A percentile compares a stretch with the other conserved stretches of the same genome.
Evolutionary conservation across 2,888 invertebrate genomes (phyloP).

Genomic region (Hirtodrosophila confusa): DNA sequence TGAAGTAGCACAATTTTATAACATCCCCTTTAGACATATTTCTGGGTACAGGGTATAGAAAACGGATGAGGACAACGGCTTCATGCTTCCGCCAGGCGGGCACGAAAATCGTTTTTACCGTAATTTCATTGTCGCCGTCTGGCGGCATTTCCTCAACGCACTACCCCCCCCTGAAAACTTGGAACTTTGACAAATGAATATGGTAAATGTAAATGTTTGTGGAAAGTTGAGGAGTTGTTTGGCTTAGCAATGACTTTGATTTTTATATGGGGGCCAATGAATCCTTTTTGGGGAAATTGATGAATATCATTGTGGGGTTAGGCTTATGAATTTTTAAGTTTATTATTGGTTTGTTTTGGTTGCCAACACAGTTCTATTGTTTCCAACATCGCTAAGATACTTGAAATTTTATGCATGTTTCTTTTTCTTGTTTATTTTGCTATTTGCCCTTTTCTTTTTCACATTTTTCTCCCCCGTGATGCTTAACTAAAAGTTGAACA

Average conservation of each 20-base stretch:
- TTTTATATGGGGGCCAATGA: conserved; percentile 17
- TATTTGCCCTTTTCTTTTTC: neutral
- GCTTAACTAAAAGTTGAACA: too few relatives aligned
- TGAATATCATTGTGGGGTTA: conserved; percentile 17
- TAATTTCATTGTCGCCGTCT: conserved; percentile 60
- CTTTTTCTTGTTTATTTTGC: neutral
- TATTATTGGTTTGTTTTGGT: conserved; percentile 54
- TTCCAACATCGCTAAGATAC: conserved; percentile 15
- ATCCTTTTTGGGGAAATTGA: conserved; percentile 14
- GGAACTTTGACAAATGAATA: conserved; percentile 36
- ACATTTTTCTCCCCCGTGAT: too few relatives aligned
- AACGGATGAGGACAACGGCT: conserved; percentile 11
- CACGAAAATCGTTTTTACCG: conserved; percentile 37
- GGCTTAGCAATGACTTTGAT: conserved; percentile 46
- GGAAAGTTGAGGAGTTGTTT: conserved; percentile 42
- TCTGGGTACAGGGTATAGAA: conserved; percentile 13
- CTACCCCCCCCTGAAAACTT: too few relatives aligned
- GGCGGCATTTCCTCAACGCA: conserved; percentile 31
- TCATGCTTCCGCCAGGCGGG: conserved; percentile 25
- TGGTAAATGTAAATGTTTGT: conserved; percentile 66
- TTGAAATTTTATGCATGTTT: conserved; percentile 14
- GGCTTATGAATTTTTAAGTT: conserved; percentile 30
- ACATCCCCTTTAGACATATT: too few relatives aligned
- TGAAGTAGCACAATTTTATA: too few relatives aligned
- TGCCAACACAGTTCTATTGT: conserved; percentile 54